Evolutionary conservation across 2,113 vertebrate species (phyloP), one percentile per base, ranked within the genome.

Genomic region (Toxotes chatareus): DNA sequence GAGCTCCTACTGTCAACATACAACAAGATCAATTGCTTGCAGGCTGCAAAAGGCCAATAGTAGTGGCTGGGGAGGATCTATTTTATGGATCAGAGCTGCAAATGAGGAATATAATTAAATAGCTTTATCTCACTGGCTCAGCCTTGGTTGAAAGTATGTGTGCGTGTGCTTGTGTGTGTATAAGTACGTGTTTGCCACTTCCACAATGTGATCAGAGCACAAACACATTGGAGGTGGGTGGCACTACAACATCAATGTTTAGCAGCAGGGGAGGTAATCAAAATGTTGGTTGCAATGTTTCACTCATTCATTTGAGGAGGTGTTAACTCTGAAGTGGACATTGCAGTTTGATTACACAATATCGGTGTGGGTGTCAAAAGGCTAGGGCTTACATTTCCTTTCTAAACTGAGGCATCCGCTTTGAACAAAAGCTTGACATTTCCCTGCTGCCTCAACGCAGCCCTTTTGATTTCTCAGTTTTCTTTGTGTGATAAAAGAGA

Each of bases 41-140:
- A 40, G 76, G 76, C 67, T 78, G 80, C 73, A 72, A 88, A 86
- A 85, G 88, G 77, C 67, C 46, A n/a, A 47, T 67, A 79, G 64
- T 71, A 73, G 83, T 59, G 78, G 72, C 88, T 86, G 70, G 65
- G 85, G 68, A 91, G 76, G 89, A 93, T 94, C 92, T 91, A 89
- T 85, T 77, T 82, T 86, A 85, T 89, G 84, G 92, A 94, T 94
- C 86, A 89, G 84, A 83, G 72, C 89, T 88, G 84, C 88, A 94
- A 95, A 96, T 94, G 89, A 93, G 90, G 88, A 93, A 89, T 92
- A 92, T 93, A 94, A 94, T 94, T 93, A 94, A 89, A 93, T 83
- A 85, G 90, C 67, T 93, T 93, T 93, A 94, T 94, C 92, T 84
- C 88, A 55, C 83, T 75, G 87, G 74, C 84, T 86, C 91, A 93